Evolutionary conservation across 2,888 invertebrate genomes (phyloP), one percentile per base, ranked within the genome.

Genomic region (Abscondita cerata): DNA sequence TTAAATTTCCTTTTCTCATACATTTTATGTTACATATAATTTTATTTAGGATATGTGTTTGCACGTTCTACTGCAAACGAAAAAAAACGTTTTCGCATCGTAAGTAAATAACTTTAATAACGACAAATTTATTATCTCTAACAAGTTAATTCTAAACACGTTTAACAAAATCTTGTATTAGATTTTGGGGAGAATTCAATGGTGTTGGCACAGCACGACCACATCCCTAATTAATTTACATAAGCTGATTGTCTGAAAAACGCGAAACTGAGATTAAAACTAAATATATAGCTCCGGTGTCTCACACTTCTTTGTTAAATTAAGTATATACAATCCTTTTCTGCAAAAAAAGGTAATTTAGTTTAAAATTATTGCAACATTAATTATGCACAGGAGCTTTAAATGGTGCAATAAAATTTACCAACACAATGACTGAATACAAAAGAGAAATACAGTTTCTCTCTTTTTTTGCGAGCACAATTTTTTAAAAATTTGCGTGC

Each of bases 151-250:
- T 50, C 54, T 41, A 16, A 51, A 60, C 54, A 55, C 47, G 56
- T 56, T 56, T 40, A 16, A 47, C 12, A 48, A 56, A 61, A 46
- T 52, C 51, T 60, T 52, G 40, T 40, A 52, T 61, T 56, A 61
- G 56, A 52, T 51, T 52, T 52, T n/a, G n/a, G 25, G 25, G 51
- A 15, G 18, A 41, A 34, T 56, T 34, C 51, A 48, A 47, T 50
- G 38, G 16, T 50, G 55, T 55, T 56, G 51, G 46, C 52, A 44
- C 38, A 34, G 50, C 40, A 47, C 47, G 55, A 52, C 56, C 55
- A 56, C 48, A 19, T 61, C 52, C 56, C 56, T 61, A 56, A 61
- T 56, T 61, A 61, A 61, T 61, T 61, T 61, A 31, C 50, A 56
- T 56, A 61, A 61, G 46, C 56, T 52, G 46, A 52, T 51, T 55